Conservation (phyloP, 2,797 vertebrate genomes). For the Channallabes apus region DNA sequence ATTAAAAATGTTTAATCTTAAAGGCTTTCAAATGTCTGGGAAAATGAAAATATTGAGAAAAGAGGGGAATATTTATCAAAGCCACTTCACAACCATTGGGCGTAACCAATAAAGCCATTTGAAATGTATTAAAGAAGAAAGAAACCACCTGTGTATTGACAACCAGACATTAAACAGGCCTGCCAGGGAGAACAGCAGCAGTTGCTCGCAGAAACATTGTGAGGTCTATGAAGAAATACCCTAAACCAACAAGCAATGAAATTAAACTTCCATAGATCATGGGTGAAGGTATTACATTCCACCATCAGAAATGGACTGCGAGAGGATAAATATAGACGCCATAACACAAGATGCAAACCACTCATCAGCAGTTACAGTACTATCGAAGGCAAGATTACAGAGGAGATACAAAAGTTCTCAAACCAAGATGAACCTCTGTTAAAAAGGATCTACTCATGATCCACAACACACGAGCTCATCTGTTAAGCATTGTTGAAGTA, state of each 20-base stretch:
- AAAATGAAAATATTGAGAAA: not conserved
- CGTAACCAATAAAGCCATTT: not conserved
- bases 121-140: not conserved
- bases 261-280: not conserved
- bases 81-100: not conserved
- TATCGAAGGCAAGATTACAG: not conserved
- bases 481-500: not conserved
- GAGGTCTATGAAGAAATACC: not conserved
- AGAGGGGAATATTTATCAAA: not conserved
- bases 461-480: not conserved
- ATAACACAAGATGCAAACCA: not conserved
- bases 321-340: not conserved
- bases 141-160: not conserved
- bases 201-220: not conserved
- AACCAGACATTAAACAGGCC: not conserved
- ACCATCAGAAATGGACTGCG: not conserved
- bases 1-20: not conserved
- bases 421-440: not conserved
- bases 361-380: not conserved
- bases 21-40: not conserved
- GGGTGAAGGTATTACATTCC: not conserved
- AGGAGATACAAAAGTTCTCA: not conserved
- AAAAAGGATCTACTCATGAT: not conserved
- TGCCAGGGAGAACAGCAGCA: not conserved
- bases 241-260: not conserved